phyloP scores from a whole-genome alignment of 64 coral and sea anemone genomes.

The Montipora sp. region DNA sequence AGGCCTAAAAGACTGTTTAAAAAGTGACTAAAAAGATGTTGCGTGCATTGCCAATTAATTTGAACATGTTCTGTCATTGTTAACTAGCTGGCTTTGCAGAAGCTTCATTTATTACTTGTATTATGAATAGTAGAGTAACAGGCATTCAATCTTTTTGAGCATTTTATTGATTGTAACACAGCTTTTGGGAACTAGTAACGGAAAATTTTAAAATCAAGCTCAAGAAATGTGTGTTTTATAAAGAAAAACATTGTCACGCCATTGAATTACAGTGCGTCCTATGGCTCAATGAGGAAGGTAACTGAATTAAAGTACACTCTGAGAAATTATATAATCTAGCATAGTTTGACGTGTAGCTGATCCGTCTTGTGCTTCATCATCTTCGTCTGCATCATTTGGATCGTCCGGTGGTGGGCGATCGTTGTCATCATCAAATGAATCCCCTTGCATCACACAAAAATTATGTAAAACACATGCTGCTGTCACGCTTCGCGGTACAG shows the following conservation, averaged over 20 bases:
- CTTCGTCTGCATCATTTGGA: neutral
- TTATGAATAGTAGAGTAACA: slow-evolving; percentile 9
- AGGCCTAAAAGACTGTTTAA: slow-evolving; percentile 7
- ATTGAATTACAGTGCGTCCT: slow-evolving; percentile 3
- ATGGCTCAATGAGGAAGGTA: neutral
- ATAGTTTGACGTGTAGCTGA: slow-evolving; percentile 3
- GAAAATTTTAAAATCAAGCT: neutral
- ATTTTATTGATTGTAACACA: slow-evolving; percentile 7
- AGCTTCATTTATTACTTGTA: neutral
- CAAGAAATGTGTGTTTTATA: slow-evolving; percentile 6
- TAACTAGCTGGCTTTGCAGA: slow-evolving; percentile 1
- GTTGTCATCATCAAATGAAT: slow-evolving; percentile 9
- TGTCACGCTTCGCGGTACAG: neutral
- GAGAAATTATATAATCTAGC: neutral
- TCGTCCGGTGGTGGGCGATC: neutral
- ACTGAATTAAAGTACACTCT: neutral
- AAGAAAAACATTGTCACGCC: slow-evolving; percentile 6
- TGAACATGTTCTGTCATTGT: neutral
- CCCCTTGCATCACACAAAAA: slow-evolving; percentile 12
- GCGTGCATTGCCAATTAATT: neutral
- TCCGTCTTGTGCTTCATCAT: slow-evolving; percentile 12
- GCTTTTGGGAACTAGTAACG: neutral
- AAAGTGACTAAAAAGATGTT: slow-evolving; percentile 17
- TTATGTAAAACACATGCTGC: slow-evolving; percentile 2
- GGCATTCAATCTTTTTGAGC: neutral